Evolutionary conservation across 2,113 vertebrate species (phyloP).

Genomic region (Phaethornis superciliosus): DNA sequence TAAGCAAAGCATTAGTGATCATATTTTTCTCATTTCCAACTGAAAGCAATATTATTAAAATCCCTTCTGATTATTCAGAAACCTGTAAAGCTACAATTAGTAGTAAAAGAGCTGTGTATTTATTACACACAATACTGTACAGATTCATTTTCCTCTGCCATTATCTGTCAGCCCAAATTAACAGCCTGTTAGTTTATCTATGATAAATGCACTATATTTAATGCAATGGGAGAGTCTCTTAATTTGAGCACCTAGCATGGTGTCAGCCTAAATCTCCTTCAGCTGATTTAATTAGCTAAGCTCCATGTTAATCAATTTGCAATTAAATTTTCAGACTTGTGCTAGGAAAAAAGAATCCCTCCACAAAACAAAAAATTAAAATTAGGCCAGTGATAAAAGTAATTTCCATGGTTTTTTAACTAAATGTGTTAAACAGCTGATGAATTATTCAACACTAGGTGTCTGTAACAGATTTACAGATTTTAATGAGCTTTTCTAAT

Average conservation of each 20-base stretch:
- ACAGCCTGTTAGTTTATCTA: constrained; percentile 45
- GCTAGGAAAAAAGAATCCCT: background rate
- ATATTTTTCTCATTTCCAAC: constrained; percentile 16
- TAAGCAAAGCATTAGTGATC: background rate
- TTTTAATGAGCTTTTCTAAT: constrained; percentile 69
- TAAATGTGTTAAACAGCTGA: constrained; percentile 45
- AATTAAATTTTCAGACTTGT: constrained; percentile 58
- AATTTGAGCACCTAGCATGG: constrained; percentile 51
- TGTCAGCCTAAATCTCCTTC: constrained; percentile 68
- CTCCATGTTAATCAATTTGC: constrained; percentile 66
- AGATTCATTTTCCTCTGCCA: constrained; percentile 42
- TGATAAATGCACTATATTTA: constrained; percentile 65
- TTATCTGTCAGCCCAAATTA: constrained; percentile 61
- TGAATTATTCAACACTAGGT: constrained; percentile 69
- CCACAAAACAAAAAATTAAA: constrained; percentile 43
- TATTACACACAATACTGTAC: background rate
- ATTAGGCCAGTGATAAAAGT: constrained; percentile 38
- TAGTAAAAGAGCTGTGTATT: background rate
- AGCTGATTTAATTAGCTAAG: constrained; percentile 74
- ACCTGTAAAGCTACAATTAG: constrained; percentile 15
- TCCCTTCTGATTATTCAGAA: constrained; percentile 41
- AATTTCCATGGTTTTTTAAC: constrained; percentile 34
- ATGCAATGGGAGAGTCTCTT: constrained; percentile 65
- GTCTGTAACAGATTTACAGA: constrained; percentile 47
- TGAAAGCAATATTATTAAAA: constrained; percentile 28